Conservation (phyloP, 1,140 invertebrate genomes). For the Formica exsecta region DNA sequence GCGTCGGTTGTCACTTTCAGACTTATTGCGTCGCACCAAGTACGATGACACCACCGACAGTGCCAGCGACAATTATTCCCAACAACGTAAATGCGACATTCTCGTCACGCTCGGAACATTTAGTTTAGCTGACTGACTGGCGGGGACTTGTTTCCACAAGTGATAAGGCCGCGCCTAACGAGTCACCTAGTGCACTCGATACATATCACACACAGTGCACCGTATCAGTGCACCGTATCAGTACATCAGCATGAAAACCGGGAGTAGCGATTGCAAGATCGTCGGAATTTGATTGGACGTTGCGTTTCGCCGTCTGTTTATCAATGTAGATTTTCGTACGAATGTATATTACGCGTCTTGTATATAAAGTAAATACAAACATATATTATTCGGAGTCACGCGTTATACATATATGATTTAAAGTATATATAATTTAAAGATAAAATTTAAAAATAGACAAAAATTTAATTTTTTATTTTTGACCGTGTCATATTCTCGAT, state of each 20-base stretch:
- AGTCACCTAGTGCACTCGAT: slow-evolving; percentile 58
- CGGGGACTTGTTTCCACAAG: slow-evolving; percentile 35
- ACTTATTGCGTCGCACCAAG: slow-evolving; percentile 36
- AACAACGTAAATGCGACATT: slow-evolving; percentile 64
- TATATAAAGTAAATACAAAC: too few relatives aligned
- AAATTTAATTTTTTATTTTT: not conserved
- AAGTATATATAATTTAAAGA: not conserved
- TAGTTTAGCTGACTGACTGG: slow-evolving; percentile 44
- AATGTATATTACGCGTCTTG: too few relatives aligned
- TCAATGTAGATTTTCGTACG: too few relatives aligned
- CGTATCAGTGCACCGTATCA: slow-evolving; percentile 3
- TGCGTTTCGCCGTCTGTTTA: too few relatives aligned
- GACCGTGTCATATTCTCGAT: too few relatives aligned
- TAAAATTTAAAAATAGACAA: not conserved
- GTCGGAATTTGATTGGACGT: not conserved
- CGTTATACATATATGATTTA: not conserved
- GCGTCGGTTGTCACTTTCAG: slow-evolving; percentile 6
- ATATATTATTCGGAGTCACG: too few relatives aligned
- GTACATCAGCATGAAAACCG: slow-evolving; percentile 28
- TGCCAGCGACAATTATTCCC: slow-evolving; percentile 17
- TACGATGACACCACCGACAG: slow-evolving; percentile 37
- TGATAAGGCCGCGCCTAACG: slow-evolving; percentile 47
- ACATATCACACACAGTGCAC: not conserved
- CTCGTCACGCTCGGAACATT: slow-evolving; percentile 46
- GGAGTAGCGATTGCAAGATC: slow-evolving; percentile 10